Base-by-base conservation (phyloP, 2,888 invertebrate species). In the Galerucella pusilla region DNA sequence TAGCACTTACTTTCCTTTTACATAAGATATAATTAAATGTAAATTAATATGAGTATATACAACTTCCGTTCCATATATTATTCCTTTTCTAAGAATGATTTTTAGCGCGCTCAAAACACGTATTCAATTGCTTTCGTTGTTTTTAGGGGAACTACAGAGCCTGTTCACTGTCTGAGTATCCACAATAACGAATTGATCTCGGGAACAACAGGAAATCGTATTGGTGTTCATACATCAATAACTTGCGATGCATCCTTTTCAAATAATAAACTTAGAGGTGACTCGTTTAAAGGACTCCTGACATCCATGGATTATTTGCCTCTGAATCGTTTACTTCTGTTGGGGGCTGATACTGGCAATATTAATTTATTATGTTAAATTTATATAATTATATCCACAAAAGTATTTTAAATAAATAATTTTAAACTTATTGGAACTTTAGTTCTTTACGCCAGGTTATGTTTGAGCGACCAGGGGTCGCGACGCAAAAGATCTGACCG, bases 321-420 rank as follows among this genome's bases (percentile, higher is more conserved):
- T 2, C 89, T 97, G 6, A 99, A 99, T 88, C 91, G 96, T 83
- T 90, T 97, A 74, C 89, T 99, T 72, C 89, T 99, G 28, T 89
- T 98, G 35, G 99, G 98, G 12, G 95, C 97, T 60, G 98, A 98
- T 85, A 96, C 94, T 83, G 99, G 99, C 20, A 93, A 91, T 80
- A 94, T 96, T 80, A 93, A 91, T 79, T 88, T 96, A 76, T 89
- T 96, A 60, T 96, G 96, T 90, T 96, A 90, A 63, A 65, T 46
- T 66, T 14, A 35, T 28, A 46, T 61, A 61, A 9, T 12, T 35
- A 52, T 67, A 16, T 35, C 14, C 10, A 14, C 4, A 35, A 20
- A 16, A 68, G 28, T 68, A 68, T 68, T 68, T 68, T 68, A 68
- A 68, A 68, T 68, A 68, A 68, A 68, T 42, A 54, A 35, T 59